phyloP scores from a whole-genome alignment of 2,113 vertebrate species.

The Melospiza georgiana region DNA sequence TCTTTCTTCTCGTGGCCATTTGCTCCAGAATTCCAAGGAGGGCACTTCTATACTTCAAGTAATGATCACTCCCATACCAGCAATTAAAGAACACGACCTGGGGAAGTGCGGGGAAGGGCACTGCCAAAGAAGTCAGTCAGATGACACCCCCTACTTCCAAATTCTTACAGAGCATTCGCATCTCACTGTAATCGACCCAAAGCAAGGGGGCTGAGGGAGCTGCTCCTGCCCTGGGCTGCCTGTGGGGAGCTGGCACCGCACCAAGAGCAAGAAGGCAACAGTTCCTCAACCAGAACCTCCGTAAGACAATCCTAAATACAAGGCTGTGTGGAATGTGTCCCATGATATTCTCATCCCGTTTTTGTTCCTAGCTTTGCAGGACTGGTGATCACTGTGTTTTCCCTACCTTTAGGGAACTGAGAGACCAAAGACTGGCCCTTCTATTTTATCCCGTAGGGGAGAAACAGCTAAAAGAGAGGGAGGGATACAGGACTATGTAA shows the following conservation, averaged over 20 bases:
- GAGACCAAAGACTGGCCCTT: not conserved
- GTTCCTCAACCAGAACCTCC: not conserved
- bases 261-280: not conserved
- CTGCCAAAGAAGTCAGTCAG: not conserved
- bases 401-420: not conserved
- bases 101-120: accelerated
- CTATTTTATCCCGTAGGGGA: not conserved
- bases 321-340: not conserved
- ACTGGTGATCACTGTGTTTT: not conserved
- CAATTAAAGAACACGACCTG: not conserved
- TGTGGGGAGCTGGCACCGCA: not conserved
- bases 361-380: not conserved
- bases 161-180: not conserved
- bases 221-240: not conserved
- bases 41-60: not conserved
- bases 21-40: not conserved
- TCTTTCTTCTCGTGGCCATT: not conserved
- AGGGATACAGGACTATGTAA: not conserved
- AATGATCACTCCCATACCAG: not conserved
- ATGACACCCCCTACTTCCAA: not conserved
- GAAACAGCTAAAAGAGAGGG: not conserved
- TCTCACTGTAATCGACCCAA: not conserved
- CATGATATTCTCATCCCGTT: not conserved
- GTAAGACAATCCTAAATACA: not conserved
- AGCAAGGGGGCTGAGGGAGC: not conserved